Base-by-base conservation (phyloP, 2,888 invertebrate species). In the Aphodius granarius region DNA sequence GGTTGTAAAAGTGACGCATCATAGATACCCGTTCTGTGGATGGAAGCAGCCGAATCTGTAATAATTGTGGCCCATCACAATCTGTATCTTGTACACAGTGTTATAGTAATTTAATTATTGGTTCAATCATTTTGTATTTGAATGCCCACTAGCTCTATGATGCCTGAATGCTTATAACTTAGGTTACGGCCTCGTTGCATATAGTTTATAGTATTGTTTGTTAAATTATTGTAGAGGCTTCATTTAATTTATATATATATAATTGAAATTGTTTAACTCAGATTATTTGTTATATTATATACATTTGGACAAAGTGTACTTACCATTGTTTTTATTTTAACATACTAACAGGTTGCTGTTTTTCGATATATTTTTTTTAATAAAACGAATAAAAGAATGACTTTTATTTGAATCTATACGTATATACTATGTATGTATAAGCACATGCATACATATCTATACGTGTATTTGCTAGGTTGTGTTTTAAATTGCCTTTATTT, bases 211-310 rank as follows among this genome's bases (percentile, higher is more conserved):
- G 84, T 82, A 81, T 84, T 85, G 83, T 85, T 85, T 85, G 85
- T 86, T 84, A 83, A 84, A 85, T 83, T 84, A 82, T 81, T 83
- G 86, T 87, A 86, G 87, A 86, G 86, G 86, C 86, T 86, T 86
- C 84, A 83, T 84, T 85, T 85, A 82, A 84, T 84, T 84, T 84
- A 82, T 84, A 83, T 85, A 81, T 83, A 84, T 79, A 81, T 81
- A 76, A 79, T 80, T 83, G 80, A 82, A 82, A 80, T 81, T 83
- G 81, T 84, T 85, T 83, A 65, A 83, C 81, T 81, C 82, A 81
- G 78, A 75, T 78, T 81, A 80, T 80, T 80, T 81, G 77, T 80
- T 82, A 81, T 75, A 77, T 77, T 21, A 73, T 73, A 77, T 80
- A 80, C 78, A 78, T 80, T 79, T 81, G 82, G 82, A 83, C 82